Evolutionary conservation across 1,140 invertebrate species (phyloP), one percentile per base, ranked within the genome.

Genomic region (Oncopodura yosiiana): DNA sequence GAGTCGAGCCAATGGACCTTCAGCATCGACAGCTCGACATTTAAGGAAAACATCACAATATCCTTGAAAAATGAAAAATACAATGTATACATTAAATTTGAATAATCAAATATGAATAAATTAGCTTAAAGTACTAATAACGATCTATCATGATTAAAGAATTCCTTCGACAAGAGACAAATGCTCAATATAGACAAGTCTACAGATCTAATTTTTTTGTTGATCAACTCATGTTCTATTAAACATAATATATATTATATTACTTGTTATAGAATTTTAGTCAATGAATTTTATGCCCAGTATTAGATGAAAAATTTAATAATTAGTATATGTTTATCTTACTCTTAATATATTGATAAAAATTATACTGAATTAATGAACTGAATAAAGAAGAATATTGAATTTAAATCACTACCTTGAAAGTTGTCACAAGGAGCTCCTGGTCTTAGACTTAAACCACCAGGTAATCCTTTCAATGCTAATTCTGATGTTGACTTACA

Each of bases 1-100:
- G 23, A 99, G 78, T 60, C 92, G 79, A 14, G 92, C 91, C 58
- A 99, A 74, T 18, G 95, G 95, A 34, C 96, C 96, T 68, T 99
- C 94, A 0, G 94, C 92, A 74, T 99, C 95, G 12, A 99, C 92
- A 1, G 88, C 87, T 61, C 94, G 81, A 70, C 94, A 99, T 72
- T 94, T 95, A 21, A 92, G 80, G 74, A 98, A 99, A 45, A 97
- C 94, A 74, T 98, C 94, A 75, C 94, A 99, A 73, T 98, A 99
- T 48, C 90, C 89, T 82, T 88, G 73, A 29, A 69, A 69, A 64
- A 1, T 45, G 62, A 23, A 41, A 30, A 21, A 52, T 23, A 27
- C 43, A 26, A 23, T 27, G 11, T 21, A 11, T 34, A n/a, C 14
- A 34, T 34, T 34, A 34, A 9, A n/a, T 34, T 34, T 34, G 8